Evolutionary conservation across 2,888 invertebrate species (phyloP), one percentile per base, ranked within the genome.

Genomic region (Globia sparganii): DNA sequence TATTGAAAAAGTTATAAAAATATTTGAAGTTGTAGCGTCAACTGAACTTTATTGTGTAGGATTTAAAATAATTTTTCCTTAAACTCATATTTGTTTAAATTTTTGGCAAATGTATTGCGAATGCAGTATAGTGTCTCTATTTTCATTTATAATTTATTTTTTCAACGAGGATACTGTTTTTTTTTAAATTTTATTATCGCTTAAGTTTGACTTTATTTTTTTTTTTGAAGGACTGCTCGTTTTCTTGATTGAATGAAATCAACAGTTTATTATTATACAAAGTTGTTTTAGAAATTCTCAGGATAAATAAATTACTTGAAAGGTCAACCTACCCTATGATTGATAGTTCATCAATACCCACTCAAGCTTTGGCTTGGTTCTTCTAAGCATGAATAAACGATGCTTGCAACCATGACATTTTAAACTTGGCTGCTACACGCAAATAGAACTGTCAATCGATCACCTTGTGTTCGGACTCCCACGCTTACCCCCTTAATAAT

Each of bases 361-460:
- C 37, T 64, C 56, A 66, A 34, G 31, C 62, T 75, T 58, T 15
- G 61, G 67, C 25, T 34, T 34, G 9, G 34, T 71, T 73, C 67
- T 73, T 43, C 66, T 62, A 28, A 61, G 56, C 71, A 25, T 79
- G 65, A 79, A 78, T 69, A 79, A 76, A 34, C 66, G 31, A 43
- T 59, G 65, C 25, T 34, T 43, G 34, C 3, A 72, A 8, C 72
- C 77, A 40, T 82, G 83, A 69, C 64, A 80, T 83, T 77, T 21
- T 73, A 78, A 69, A 64, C 72, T 61, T 75, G 43, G n/a, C 70
- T 87, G 76, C 71, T 75, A 34, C 31, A 74, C 75, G n/a, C 34
- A 77, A 79, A 88, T 80, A 85, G 76, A 81, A 31, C 18, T 43
- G n/a, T 9, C 40, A 66, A 87, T 88, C 85, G 85, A 87, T 80